Conservation (phyloP, 2,797 vertebrate species). For the Arctocebus calabarensis region DNA sequence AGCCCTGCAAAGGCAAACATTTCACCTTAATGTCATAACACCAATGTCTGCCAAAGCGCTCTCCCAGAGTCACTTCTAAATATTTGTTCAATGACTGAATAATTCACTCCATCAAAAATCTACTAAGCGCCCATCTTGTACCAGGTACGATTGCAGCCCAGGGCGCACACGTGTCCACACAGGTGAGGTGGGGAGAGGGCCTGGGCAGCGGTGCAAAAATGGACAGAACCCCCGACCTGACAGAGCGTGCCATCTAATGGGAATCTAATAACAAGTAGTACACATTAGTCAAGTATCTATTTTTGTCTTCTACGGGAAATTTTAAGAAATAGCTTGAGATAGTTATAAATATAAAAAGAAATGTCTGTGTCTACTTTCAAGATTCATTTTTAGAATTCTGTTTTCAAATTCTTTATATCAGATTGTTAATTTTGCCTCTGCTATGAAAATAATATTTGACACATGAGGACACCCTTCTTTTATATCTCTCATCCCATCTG, state of each 20-base stretch:
- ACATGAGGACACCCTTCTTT: neutral
- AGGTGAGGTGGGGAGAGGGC: rapidly evolving
- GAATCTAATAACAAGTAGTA: neutral
- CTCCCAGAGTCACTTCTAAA: neutral
- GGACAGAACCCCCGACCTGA: neutral
- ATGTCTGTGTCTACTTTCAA: constrained; percentile 26
- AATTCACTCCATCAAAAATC: neutral
- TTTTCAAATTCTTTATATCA: constrained; percentile 14
- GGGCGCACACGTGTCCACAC: rapidly evolving
- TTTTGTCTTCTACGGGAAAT: neutral
- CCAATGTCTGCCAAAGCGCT: too few relatives aligned
- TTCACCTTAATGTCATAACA: neutral
- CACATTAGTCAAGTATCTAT: constrained; percentile 32
- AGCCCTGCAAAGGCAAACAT: neutral
- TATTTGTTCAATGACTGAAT: neutral
- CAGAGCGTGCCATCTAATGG: too few relatives aligned
- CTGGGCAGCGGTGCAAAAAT: neutral
- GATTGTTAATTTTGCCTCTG: constrained; percentile 12
- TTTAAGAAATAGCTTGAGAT: constrained; percentile 29
- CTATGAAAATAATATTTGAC: constrained; percentile 43
- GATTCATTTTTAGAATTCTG: constrained; percentile 52
- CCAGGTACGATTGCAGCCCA: neutral
- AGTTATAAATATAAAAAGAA: constrained; percentile 56
- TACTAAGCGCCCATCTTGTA: neutral
- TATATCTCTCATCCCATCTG: neutral